Evolutionary conservation across 1,140 invertebrate species (phyloP).

Genomic region (Drosophila ohnishii): DNA sequence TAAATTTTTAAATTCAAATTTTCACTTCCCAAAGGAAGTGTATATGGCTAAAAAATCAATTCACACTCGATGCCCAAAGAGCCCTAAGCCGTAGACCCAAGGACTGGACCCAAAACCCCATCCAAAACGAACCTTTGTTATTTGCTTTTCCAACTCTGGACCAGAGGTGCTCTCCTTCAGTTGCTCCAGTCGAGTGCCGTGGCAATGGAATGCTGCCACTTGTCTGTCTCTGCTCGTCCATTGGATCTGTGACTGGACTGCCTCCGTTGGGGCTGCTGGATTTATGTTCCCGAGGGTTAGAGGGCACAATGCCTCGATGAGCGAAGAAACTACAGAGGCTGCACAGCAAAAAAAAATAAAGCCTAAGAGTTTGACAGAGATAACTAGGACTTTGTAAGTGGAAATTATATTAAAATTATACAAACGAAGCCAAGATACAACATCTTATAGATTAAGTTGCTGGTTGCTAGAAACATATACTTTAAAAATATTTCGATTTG

Average conservation of each 20-base stretch:
- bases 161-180: slow-evolving; percentile 13
- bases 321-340: slow-evolving; percentile 33
- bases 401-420: background rate
- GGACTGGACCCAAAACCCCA: slow-evolving; percentile 34
- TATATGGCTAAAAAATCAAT: slow-evolving; percentile 66
- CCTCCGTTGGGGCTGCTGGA: slow-evolving; percentile 61
- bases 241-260: slow-evolving; percentile 39
- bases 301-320: slow-evolving; percentile 75
- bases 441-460: background rate
- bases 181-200: slow-evolving; percentile 56
- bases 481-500: no score
- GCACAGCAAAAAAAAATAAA: background rate
- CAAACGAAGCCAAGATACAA: background rate
- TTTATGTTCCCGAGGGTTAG: slow-evolving; percentile 77
- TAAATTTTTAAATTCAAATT: no score
- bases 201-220: slow-evolving; percentile 79
- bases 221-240: slow-evolving; percentile 68
- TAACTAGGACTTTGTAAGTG: background rate
- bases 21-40: no score
- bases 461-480: no score
- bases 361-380: slow-evolving; percentile 13
- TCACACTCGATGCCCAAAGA: slow-evolving; percentile 73
- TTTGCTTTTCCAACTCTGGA: slow-evolving; percentile 64
- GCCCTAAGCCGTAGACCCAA: slow-evolving; percentile 26
- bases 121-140: slow-evolving; percentile 58